Conservation (phyloP, 2,888 invertebrate species). For the Dinocampus coccinellae region DNA sequence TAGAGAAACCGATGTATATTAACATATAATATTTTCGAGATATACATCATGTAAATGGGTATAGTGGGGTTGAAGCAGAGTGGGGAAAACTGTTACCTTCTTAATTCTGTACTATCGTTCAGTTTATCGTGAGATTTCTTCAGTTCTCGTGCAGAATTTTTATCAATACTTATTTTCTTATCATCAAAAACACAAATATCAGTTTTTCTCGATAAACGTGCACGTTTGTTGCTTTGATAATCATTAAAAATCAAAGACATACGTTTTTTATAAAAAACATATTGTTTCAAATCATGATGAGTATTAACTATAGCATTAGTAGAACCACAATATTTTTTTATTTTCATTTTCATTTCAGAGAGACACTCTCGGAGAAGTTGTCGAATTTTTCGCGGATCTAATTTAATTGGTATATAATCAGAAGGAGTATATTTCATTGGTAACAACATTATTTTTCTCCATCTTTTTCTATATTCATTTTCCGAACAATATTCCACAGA, state of each 20-base stretch:
- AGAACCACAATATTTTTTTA: neutral
- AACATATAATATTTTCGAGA: too few relatives aligned
- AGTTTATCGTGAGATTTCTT: too few relatives aligned
- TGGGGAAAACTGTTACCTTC: too few relatives aligned
- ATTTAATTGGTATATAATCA: neutral
- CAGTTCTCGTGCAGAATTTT: too few relatives aligned
- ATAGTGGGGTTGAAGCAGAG: too few relatives aligned
- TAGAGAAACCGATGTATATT: too few relatives aligned
- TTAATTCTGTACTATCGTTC: too few relatives aligned
- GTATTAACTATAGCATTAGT: neutral
- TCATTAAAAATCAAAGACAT: neutral
- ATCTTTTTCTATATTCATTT: neutral
- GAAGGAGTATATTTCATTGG: neutral
- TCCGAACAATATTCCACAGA: neutral
- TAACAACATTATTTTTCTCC: neutral
- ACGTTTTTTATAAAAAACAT: neutral
- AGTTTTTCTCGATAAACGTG: neutral
- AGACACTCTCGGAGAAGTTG: slow-evolving; percentile 18
- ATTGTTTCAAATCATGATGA: neutral
- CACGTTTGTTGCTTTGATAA: neutral
- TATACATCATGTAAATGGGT: too few relatives aligned
- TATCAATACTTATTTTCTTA: neutral
- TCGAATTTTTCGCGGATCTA: slow-evolving; percentile 24
- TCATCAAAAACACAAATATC: neutral
- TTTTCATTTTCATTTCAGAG: neutral